Evolutionary conservation across 2,797 vertebrate genomes (phyloP), one percentile per base, ranked within the genome.

Genomic region (Molothrus ater): DNA sequence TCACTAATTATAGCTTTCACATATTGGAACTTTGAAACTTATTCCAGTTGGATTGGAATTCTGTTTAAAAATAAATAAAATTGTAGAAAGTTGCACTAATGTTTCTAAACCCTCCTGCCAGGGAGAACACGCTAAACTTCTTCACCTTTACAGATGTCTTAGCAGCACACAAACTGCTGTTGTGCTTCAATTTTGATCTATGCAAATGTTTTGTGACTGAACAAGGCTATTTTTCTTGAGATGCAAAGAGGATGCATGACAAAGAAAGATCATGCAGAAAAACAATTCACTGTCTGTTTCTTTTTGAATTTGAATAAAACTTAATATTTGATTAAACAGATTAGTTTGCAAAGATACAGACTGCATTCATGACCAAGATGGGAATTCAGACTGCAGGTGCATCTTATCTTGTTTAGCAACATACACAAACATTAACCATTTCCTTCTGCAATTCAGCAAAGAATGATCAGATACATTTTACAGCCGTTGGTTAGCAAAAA

Each of bases 271-370:
- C 97, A 91, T 24, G 93, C 94, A 97, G 96, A 93, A 98, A 98
- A 97, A 98, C 98, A 98, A 98, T 97, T 98, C 97, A 94, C 97
- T 98, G 97, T 93, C 97, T 98, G 98, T 98, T 98, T 98, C 98
- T 98, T 98, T 96, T 56, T 86, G 75, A 94, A 98, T 98, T 98
- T 98, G 98, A 98, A 98, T 98, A 98, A 98, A 98, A 98, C 98
- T 98, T 98, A 98, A 96, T 98, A 98, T 98, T 98, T 98, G 98
- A 98, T 98, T 98, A 98, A 98, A 98, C 88, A 95, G 97, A 98
- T 98, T 97, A 96, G 97, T 98, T 98, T 98, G 98, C 98, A 98
- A 98, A 98, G 97, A 98, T 96, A 95, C 80, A 95, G 96, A 96
- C 97, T 89, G 89, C 90, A 95, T 95, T 96, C 95, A 92, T 79